phyloP scores from a whole-genome alignment of 30 jellyfish, hydroid and myxozoan species.

The Chrysaora quinquecirrha region DNA sequence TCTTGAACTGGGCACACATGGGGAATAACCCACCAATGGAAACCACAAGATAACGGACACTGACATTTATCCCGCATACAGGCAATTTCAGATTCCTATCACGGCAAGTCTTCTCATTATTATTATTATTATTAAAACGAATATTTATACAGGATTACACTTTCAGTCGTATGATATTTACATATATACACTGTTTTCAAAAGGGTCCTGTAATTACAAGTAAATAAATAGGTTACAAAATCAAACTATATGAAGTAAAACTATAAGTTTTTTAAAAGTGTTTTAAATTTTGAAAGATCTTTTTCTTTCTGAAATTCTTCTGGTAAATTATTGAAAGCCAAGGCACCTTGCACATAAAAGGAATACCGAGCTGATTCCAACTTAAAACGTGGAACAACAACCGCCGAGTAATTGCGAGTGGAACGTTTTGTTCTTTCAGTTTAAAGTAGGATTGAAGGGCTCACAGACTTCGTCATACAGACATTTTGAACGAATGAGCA shows the following conservation, averaged over 20 bases:
- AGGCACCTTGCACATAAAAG: conserved; percentile 1
- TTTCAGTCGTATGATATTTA: background rate
- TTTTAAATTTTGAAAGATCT: background rate
- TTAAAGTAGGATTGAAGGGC: background rate
- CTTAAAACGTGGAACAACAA: background rate
- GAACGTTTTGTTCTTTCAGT: background rate
- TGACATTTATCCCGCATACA: too few species aligned
- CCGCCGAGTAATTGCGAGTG: conserved; percentile 4
- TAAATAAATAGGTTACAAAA: background rate
- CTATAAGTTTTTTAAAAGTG: background rate
- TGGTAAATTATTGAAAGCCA: background rate
- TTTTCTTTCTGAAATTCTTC: background rate
- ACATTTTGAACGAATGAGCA: background rate
- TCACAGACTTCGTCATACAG: conserved; percentile 4
- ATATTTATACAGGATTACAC: too few species aligned
- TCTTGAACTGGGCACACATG: too few species aligned
- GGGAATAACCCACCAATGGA: too few species aligned
- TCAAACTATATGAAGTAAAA: background rate
- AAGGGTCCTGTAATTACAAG: background rate
- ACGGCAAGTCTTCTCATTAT: too few species aligned
- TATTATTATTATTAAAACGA: too few species aligned
- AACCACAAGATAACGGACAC: too few species aligned
- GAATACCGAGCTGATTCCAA: too few species aligned
- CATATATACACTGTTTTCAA: background rate
- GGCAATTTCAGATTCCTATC: too few species aligned